These are phyloP conservation scores for Stegodyphus dumicola DNA, from an alignment of 1,140 invertebrate genomes.

Conservation along the genomic window DNA sequence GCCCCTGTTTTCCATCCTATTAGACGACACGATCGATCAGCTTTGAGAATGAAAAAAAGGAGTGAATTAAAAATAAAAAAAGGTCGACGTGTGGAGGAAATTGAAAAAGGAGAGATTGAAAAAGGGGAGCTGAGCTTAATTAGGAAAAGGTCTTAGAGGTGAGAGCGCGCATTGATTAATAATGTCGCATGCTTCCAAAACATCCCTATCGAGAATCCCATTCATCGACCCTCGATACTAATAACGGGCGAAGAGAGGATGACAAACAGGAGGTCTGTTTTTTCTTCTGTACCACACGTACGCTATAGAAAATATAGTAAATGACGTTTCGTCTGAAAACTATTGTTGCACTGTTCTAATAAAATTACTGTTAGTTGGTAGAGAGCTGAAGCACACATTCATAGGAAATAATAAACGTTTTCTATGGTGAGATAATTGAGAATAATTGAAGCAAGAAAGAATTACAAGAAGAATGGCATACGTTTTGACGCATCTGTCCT, in stretches of 20 bases:
- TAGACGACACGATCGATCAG: constrained; percentile 23
- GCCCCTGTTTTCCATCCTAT: constrained; percentile 32
- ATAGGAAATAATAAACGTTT: too few species aligned
- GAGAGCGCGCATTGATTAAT: constrained; percentile 33
- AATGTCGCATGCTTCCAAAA: constrained; percentile 20
- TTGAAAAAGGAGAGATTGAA: constrained; percentile 38
- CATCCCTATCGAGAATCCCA: constrained; percentile 5
- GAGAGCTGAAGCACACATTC: too few species aligned
- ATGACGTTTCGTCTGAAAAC: neutral
- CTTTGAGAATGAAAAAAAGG: neutral
- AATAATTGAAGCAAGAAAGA: too few species aligned
- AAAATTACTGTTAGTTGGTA: neutral
- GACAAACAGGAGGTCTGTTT: neutral
- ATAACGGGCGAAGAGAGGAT: constrained; percentile 3
- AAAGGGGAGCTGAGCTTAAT: constrained; percentile 38
- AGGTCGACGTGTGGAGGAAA: constrained; percentile 15
- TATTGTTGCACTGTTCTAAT: neutral
- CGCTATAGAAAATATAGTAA: neutral
- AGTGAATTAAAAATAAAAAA: neutral
- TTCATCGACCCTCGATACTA: constrained; percentile 32
- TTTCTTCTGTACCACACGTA: neutral
- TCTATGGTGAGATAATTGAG: too few species aligned
- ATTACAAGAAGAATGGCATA: too few species aligned
- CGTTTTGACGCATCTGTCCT: too few species aligned
- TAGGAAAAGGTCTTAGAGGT: constrained; percentile 13